Evolutionary conservation across 2,888 invertebrate genomes (phyloP), one percentile per base, ranked within the genome.

Genomic region (Brachyptera risi): DNA sequence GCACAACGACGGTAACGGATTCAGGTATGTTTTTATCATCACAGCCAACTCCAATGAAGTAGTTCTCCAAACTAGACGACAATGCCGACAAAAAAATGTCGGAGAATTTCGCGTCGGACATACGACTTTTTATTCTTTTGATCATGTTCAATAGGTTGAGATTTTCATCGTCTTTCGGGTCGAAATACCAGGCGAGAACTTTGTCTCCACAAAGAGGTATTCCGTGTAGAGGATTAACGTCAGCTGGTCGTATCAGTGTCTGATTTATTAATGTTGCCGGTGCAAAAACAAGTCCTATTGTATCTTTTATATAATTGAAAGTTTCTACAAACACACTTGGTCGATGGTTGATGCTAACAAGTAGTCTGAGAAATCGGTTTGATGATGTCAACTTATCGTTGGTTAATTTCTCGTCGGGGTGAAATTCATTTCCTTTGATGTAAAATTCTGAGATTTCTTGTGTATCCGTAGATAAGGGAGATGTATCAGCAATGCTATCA

Each of bases 81-180:
- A 82, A 66, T 19, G 79, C 78, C 21, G 78, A 73, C 1, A 78
- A 70, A 50, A 81, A 65, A 51, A 81, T 71, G 65, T 80, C 80
- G 0, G 76, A 74, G 66, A 81, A 80, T 60, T 73, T 75, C 1
- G 74, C 69, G 5, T 73, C 72, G 3, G 70, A 67, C 1, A 71
- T 63, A 58, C 68, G 69, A 13, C 69, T 67, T 67, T 76, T 76
- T 42, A 74, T 73, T 59, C 72, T 72, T 69, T 75, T 77, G 49
- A 75, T 72, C 68, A 71, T 74, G 40, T 65, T 58, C 17, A 77
- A 68, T 23, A 79, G 68, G 60, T 77, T 70, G 63, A 75, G 74
- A 31, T 75, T 71, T 1, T 74, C 70, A 23, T 73, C 68, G 73
- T 40, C 67, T 65, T 23, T 71, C 72, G 60, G 71, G 63, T 72